phyloP scores from a whole-genome alignment of 2,888 invertebrate species.

The Achlya flavicornis region DNA sequence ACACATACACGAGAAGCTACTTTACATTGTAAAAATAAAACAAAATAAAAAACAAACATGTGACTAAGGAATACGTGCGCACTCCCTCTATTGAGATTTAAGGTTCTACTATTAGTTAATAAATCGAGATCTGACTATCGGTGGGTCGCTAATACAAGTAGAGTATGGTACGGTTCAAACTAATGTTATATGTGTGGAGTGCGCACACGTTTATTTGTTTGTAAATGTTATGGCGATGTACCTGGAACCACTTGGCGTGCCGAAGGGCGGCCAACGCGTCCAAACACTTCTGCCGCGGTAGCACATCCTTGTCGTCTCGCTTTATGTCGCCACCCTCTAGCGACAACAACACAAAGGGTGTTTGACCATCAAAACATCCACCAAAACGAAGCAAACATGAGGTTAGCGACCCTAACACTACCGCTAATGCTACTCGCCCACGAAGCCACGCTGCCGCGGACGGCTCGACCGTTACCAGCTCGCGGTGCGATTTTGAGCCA shows the following conservation, averaged over 20 bases:
- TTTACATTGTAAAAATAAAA: constrained; percentile 32
- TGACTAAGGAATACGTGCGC: constrained; percentile 79
- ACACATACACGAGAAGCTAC: constrained; percentile 39
- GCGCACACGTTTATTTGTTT: constrained; percentile 58
- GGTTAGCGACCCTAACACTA: constrained; percentile 15
- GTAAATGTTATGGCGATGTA: constrained; percentile 82
- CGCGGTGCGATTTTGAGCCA: constrained; percentile 25
- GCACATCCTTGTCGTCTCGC: constrained; percentile 95
- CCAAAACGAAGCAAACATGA: constrained; percentile 81
- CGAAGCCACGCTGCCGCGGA: neutral
- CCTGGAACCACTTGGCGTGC: constrained; percentile 99
- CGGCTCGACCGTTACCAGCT: constrained; percentile 10
- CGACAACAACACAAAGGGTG: constrained; percentile 87
- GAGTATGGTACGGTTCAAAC: constrained; percentile 11
- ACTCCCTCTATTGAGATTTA: constrained; percentile 54
- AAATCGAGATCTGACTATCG: constrained; percentile 9
- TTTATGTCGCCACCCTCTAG: constrained; percentile 85
- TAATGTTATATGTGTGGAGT: constrained; percentile 45
- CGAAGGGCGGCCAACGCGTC: constrained; percentile 99
- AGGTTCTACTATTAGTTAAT: constrained; percentile 13
- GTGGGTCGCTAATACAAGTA: neutral
- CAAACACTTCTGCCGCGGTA: constrained; percentile 99
- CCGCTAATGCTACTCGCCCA: neutral
- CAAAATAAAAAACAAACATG: constrained; percentile 74
- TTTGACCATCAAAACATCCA: constrained; percentile 87